Evolutionary conservation across 2,113 vertebrate species (phyloP).

Genomic region (Prunella himalayana): DNA sequence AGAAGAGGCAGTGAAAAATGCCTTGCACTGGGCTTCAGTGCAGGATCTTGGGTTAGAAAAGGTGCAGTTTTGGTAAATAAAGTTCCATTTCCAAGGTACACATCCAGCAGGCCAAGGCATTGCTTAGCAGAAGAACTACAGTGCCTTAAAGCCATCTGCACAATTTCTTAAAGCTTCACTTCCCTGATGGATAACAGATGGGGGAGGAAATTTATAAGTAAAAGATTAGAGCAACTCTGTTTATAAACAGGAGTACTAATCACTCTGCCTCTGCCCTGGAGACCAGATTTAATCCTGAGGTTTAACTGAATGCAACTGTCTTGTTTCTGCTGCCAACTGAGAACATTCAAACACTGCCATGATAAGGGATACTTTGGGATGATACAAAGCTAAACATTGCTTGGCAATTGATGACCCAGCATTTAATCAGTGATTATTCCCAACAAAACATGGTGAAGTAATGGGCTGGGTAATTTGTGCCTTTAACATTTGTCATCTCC

Average conservation of each 20-base stretch:
- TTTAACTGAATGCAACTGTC: conserved; percentile 55
- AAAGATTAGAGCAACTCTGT: conserved; percentile 52
- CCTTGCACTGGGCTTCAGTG: background rate
- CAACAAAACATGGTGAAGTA: background rate
- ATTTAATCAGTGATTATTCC: background rate
- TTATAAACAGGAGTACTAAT: conserved; percentile 64
- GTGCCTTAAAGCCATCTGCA: conserved; percentile 42
- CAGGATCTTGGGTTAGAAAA: background rate
- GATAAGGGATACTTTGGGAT: background rate
- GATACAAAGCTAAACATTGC: conserved; percentile 2
- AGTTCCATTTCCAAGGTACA: background rate
- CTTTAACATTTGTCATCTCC: background rate
- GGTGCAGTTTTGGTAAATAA: background rate
- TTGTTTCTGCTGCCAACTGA: conserved; percentile 41
- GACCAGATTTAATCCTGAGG: conserved; percentile 54
- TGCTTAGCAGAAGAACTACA: background rate
- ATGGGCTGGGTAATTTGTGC: background rate
- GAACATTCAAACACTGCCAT: background rate
- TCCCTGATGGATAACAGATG: conserved; percentile 62
- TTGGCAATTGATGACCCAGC: background rate
- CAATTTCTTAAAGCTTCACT: conserved; percentile 37
- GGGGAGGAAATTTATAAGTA: conserved; percentile 48
- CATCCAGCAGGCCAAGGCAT: background rate
- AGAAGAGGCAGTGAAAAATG: background rate
- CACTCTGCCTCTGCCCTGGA: conserved; percentile 46